phyloP scores from a whole-genome alignment of 1,140 invertebrate species.

The Hyposmocoma kahamanoa region DNA sequence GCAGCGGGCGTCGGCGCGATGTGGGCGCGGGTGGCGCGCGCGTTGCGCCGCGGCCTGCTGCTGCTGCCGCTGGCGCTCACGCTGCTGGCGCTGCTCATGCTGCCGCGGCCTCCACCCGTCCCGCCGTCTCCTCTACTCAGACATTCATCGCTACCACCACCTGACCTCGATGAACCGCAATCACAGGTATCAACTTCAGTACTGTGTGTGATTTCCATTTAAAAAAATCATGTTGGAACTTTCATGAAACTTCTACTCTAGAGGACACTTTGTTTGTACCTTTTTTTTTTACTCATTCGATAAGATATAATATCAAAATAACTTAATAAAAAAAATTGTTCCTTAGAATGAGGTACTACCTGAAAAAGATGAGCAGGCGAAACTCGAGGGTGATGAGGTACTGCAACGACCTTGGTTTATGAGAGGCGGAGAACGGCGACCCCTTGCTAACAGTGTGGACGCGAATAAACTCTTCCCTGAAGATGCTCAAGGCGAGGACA shows the following conservation, averaged over 20 bases:
- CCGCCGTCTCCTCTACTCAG: no score
- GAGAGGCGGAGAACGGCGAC: conserved; percentile 74
- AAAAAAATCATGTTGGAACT: no score
- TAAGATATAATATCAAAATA: no score
- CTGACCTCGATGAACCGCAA: conserved; percentile 19
- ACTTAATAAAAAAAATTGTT: no score
- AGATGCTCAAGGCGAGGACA: conserved; percentile 61
- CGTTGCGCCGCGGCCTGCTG: conserved; percentile 55
- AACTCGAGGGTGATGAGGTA: no score
- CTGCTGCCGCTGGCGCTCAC: conserved; percentile 53
- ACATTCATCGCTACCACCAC: conserved; percentile 12
- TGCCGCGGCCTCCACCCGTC: conserved; percentile 47
- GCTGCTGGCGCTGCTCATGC: conserved; percentile 52
- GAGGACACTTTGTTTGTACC: no score
- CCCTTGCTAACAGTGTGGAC: conserved; percentile 61
- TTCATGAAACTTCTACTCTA: no score
- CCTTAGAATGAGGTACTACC: no score
- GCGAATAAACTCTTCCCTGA: conserved; percentile 77
- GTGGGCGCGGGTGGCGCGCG: conserved; percentile 60
- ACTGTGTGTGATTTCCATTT: no score
- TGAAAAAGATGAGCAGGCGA: no score
- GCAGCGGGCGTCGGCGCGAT: conserved; percentile 46
- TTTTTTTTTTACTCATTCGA: no score
- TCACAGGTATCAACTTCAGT: conserved; percentile 24
- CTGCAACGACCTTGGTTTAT: conserved; percentile 77